These are phyloP conservation scores for Mus caroli DNA, from an alignment of 2,797 vertebrate species.

Conservation along the genomic window DNA sequence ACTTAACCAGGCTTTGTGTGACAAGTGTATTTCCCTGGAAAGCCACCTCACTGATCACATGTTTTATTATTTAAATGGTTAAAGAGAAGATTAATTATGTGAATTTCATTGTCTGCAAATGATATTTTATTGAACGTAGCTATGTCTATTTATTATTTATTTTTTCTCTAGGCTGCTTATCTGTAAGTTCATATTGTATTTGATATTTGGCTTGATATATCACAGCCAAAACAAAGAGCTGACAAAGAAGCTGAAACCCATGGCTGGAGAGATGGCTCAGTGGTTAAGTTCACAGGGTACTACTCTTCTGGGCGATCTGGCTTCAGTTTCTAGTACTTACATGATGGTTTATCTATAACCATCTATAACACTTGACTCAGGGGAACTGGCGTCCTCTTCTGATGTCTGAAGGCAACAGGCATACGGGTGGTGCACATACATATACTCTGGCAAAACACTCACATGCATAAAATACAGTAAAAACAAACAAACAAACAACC, in stretches of 20 bases:
- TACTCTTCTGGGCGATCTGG: neutral
- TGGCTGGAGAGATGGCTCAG: neutral
- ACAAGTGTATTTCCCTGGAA: neutral
- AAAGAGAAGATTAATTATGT: neutral
- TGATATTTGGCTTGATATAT: constrained; percentile 68
- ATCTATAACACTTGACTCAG: neutral
- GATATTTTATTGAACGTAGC: neutral
- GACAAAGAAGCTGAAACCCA: neutral
- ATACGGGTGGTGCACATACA: neutral
- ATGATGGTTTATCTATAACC: neutral
- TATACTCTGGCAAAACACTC: neutral
- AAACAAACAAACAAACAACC: neutral
- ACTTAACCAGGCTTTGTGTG: neutral
- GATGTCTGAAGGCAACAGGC: neutral
- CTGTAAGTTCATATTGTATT: constrained; percentile 64
- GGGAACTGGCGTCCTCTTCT: neutral
- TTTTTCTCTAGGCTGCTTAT: constrained; percentile 62
- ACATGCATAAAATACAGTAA: neutral
- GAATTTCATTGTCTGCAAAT: constrained; percentile 42
- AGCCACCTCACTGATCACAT: neutral
- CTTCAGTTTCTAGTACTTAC: neutral
- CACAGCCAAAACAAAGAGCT: constrained; percentile 50
- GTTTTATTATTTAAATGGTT: constrained; percentile 37
- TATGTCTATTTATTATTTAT: neutral
- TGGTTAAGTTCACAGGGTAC: neutral